Evolutionary conservation across 23 tunicate genomes (phyloP).

Genomic region (Trididemnum clinides): DNA sequence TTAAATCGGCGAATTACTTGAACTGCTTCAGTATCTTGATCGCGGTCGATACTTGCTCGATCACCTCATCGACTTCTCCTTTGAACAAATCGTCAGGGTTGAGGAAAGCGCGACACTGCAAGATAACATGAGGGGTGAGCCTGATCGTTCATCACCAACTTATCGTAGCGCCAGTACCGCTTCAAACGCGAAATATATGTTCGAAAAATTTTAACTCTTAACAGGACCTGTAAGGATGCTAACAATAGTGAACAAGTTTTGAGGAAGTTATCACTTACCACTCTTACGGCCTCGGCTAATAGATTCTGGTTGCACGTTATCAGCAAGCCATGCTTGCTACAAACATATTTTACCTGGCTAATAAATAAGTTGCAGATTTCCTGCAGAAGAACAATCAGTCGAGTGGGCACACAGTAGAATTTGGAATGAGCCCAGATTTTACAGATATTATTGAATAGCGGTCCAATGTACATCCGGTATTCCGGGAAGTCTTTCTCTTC

Average conservation of each 20-base stretch:
- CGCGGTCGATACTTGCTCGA: conserved; percentile 62
- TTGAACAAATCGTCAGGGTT: conserved; percentile 91
- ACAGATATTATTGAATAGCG: conserved; percentile 68
- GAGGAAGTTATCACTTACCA: no score
- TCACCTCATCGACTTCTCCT: conserved; percentile 86
- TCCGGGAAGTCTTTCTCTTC: conserved; percentile 87
- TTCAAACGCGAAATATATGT: no score
- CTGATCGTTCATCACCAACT: no score
- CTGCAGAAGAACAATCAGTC: conserved; percentile 79
- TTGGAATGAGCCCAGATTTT: conserved; percentile 87
- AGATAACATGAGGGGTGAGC: no score
- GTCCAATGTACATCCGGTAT: conserved; percentile 47
- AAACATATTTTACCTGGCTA: conserved; percentile 47
- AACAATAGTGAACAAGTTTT: no score
- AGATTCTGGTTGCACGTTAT: no score
- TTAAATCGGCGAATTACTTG: no score
- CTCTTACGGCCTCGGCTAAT: no score
- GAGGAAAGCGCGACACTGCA: conserved; percentile 82
- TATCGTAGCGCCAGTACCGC: no score
- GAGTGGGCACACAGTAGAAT: conserved; percentile 63
- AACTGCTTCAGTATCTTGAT: conserved; percentile 55
- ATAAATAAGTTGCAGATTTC: conserved; percentile 89
- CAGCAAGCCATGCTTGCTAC: no score
- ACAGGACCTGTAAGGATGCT: no score
- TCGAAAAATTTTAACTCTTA: no score